Conservation (phyloP, 2,797 vertebrate species). For the Molossus alvarezi region DNA sequence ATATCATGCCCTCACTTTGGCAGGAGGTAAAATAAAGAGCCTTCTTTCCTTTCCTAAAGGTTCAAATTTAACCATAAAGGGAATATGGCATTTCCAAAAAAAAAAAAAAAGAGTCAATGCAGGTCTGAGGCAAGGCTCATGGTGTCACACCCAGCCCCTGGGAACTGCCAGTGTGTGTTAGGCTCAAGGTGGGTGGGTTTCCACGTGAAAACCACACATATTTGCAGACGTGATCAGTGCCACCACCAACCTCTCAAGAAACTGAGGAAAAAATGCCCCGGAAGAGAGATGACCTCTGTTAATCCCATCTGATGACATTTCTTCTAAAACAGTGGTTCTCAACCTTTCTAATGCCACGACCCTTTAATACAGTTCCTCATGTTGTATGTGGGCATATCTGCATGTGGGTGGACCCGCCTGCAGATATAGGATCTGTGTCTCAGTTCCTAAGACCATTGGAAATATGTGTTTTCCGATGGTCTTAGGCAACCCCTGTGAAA, state of each 20-base stretch:
- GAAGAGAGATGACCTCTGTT: background rate
- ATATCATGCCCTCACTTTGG: conserved; percentile 37
- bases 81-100: background rate
- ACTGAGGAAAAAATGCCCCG: background rate
- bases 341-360: too few relatives aligned
- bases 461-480: too few relatives aligned
- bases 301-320: background rate
- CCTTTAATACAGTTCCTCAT: too few relatives aligned
- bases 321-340: background rate
- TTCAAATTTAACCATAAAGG: background rate
- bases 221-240: background rate
- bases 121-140: background rate
- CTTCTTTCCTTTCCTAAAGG: background rate
- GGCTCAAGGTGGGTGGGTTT: background rate
- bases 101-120: background rate
- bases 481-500: too few relatives aligned
- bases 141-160: background rate
- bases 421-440: too few relatives aligned
- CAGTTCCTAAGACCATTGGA: too few relatives aligned
- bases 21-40: conserved; percentile 29
- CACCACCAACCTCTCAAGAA: background rate
- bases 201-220: background rate
- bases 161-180: background rate
- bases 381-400: too few relatives aligned
- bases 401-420: too few relatives aligned